Evolutionary conservation across 2,113 vertebrate genomes (phyloP).

Genomic region (Suncus etruscus): DNA sequence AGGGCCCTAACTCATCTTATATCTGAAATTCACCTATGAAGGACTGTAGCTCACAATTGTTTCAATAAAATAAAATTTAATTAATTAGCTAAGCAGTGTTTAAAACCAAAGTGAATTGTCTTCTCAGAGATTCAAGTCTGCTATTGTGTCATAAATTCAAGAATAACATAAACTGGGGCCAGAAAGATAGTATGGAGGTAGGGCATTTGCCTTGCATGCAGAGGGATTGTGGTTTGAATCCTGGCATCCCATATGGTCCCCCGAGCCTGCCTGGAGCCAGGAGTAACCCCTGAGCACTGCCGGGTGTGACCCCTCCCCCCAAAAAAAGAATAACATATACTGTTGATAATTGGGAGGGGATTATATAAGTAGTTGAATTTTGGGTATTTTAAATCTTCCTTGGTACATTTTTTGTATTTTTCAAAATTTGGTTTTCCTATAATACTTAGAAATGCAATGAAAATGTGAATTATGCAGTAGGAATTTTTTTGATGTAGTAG

Average conservation of each 20-base stretch:
- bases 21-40: too few relatives aligned
- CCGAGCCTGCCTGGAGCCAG: too few relatives aligned
- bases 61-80: too few relatives aligned
- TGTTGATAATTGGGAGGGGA: neutral
- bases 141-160: conserved; percentile 26
- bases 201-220: too few relatives aligned
- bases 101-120: conserved; percentile 43
- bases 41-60: too few relatives aligned
- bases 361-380: neutral
- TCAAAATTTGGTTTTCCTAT: neutral
- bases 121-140: conserved; percentile 32
- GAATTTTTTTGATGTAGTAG: conserved; percentile 27
- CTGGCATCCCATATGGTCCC: too few relatives aligned
- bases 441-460: conserved; percentile 44
- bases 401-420: conserved; percentile 26
- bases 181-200: too few relatives aligned
- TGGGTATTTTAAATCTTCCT: conserved; percentile 40
- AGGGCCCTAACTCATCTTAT: too few relatives aligned
- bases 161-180: neutral
- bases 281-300: too few relatives aligned
- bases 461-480: conserved; percentile 4
- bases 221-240: too few relatives aligned
- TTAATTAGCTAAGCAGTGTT: neutral
- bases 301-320: too few relatives aligned
- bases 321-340: too few relatives aligned